Evolutionary conservation across 2,113 vertebrate species (phyloP).

Genomic region (Perccottus glenii): DNA sequence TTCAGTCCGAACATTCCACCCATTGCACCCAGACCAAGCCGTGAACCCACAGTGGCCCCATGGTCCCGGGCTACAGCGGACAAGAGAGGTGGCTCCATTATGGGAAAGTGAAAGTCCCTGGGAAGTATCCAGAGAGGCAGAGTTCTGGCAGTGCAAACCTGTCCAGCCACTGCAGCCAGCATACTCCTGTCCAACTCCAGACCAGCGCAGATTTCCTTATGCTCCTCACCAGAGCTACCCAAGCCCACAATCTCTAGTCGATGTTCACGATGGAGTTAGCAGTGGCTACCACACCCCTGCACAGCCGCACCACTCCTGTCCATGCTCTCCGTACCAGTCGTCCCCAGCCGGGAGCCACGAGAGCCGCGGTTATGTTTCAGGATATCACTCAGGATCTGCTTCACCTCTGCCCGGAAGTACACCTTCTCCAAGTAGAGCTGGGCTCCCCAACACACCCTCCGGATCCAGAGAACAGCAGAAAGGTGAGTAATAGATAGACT

Average conservation of each 20-base stretch:
- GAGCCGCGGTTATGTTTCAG: conserved; percentile 77
- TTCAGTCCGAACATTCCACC: conserved; percentile 69
- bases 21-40: conserved; percentile 71
- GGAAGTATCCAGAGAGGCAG: conserved; percentile 67
- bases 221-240: conserved; percentile 61
- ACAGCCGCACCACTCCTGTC: conserved; percentile 67
- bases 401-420: conserved; percentile 69
- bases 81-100: conserved; percentile 52
- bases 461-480: conserved; percentile 39
- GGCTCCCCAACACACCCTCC: conserved; percentile 30
- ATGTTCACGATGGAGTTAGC: conserved; percentile 75
- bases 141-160: conserved; percentile 74
- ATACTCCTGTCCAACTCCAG: conserved; percentile 72
- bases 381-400: conserved; percentile 74
- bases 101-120: conserved; percentile 70
- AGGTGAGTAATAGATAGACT: conserved; percentile 46
- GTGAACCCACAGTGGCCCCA: conserved; percentile 67
- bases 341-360: conserved; percentile 73
- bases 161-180: conserved; percentile 50
- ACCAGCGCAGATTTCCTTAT: conserved; percentile 59
- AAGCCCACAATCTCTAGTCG: conserved; percentile 70
- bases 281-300: conserved; percentile 78
- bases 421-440: conserved; percentile 62
- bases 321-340: conserved; percentile 72
- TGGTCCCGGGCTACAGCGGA: conserved; percentile 52